Base-by-base conservation (phyloP, 2,113 vertebrate species). In the Petroica traversi region DNA sequence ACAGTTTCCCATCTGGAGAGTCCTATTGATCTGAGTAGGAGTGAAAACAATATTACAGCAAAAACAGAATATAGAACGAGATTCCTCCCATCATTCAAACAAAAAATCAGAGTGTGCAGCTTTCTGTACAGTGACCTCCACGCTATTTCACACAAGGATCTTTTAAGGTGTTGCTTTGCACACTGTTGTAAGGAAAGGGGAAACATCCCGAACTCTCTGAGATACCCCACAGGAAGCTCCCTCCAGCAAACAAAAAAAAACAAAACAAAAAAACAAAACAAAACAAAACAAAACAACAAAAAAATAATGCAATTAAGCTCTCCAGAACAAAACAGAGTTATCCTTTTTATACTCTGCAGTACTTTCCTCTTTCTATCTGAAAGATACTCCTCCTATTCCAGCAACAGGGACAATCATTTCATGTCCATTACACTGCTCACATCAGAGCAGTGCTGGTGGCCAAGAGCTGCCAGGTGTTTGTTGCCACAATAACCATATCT, bases 351-450 rank as follows among this genome's bases (percentile, higher is more conserved):
- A 33, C 13, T 34, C 23, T 45, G 49, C 23, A 73, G 31, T 7
- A 62, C 33, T 51, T 73, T 25, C 19, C 54, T 41, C 11, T 79
- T n/a, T n/a, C n/a, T n/a, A n/a, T n/a, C n/a, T n/a, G n/a, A 58
- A 85, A 66, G 59, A 66, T 28, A 14, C 4, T 33, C 18, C 8
- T 26, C 20, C 15, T 72, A n/a, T 52, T 69, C 33, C 51, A 89
- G 19, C 22, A 74, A 6, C 15, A 38, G 9, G 23, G 19, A 46
- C 18, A 59, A 51, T 20, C 34, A 68, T 43, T 82, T 88, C 29
- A 52, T 14, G 0, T 38, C 22, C 49, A 2, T 19, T 49, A 34
- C 2, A 0, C 2, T n/a, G 8, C 5, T 77, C 34, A 16, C 14
- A 11, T 64, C n/a, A 45, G 6, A 55, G 54, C 13, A 58, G 12